phyloP scores from a whole-genome alignment of 2,888 invertebrate species.

The Plusia festucae region DNA sequence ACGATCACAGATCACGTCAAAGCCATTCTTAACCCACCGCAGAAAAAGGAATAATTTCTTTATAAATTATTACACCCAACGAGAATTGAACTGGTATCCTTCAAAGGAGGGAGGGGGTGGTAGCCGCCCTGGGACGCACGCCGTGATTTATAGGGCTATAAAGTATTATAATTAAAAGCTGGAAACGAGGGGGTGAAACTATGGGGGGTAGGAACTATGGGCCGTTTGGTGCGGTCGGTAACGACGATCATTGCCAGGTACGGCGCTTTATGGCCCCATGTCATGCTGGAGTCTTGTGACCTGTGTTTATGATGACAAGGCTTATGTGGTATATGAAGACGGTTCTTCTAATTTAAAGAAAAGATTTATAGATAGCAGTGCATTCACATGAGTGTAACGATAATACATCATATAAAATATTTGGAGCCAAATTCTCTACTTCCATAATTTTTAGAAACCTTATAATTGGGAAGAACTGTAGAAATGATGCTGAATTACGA shows the following conservation, averaged over 20 bases:
- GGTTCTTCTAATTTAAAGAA: background rate
- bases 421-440: no score
- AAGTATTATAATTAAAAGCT: conserved; percentile 94
- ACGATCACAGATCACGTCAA: conserved; percentile 56
- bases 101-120: conserved; percentile 77
- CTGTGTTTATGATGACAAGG: conserved; percentile 15
- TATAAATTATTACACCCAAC: conserved; percentile 91
- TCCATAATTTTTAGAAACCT: no score
- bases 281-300: conserved; percentile 37
- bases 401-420: no score
- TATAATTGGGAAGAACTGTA: no score
- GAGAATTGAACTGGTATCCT: conserved; percentile 92
- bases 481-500: background rate
- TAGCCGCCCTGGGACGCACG: conserved; percentile 81
- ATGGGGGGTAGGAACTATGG: conserved; percentile 82
- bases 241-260: conserved; percentile 59
- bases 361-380: background rate
- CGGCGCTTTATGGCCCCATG: conserved; percentile 41
- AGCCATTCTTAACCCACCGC: conserved; percentile 60
- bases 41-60: conserved; percentile 90
- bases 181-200: conserved; percentile 81
- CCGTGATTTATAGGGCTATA: conserved; percentile 93
- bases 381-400: no score
- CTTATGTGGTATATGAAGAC: background rate
- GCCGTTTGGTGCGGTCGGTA: conserved; percentile 71